These are phyloP conservation scores for Silvanus unidentatus DNA, from an alignment of 2,888 invertebrate species.

Conservation along the genomic window DNA sequence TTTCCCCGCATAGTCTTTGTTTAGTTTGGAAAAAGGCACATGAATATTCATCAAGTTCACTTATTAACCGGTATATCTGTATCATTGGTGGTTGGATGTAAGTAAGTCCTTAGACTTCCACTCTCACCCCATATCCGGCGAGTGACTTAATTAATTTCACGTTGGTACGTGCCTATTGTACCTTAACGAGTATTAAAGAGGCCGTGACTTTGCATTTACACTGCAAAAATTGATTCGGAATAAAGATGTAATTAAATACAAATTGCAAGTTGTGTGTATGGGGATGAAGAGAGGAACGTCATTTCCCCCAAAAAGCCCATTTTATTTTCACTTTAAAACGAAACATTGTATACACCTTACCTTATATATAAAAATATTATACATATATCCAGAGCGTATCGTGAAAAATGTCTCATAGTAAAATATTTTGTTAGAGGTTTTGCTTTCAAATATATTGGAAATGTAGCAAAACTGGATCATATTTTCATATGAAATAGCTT, in stretches of 20 bases:
- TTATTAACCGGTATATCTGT: too few relatives aligned
- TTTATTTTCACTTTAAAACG: too few relatives aligned
- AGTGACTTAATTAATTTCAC: conserved; percentile 36
- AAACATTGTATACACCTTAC: not conserved
- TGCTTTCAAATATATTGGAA: conserved; percentile 6
- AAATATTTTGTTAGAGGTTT: conserved; percentile 7
- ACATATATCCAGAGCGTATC: conserved; percentile 1
- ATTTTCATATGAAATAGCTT: conserved; percentile 5
- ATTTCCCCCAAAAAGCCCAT: too few relatives aligned
- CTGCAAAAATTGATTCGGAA: conserved; percentile 7
- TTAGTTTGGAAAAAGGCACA: too few relatives aligned
- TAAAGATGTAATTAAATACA: too few relatives aligned
- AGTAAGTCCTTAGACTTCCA: conserved; percentile 25
- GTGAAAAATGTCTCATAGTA: conserved; percentile 3
- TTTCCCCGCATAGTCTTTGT: too few relatives aligned
- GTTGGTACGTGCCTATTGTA: conserved; percentile 35
- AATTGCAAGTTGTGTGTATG: too few relatives aligned
- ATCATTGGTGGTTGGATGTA: too few relatives aligned
- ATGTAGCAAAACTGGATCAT: conserved; percentile 6
- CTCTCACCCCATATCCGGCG: conserved; percentile 23
- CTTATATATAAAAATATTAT: not conserved
- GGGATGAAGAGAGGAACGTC: too few relatives aligned
- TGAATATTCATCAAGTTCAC: too few relatives aligned
- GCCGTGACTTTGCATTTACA: conserved; percentile 34
- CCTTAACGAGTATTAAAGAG: conserved; percentile 36